Evolutionary conservation across 1,140 invertebrate genomes (phyloP), one percentile per base, ranked within the genome.

Genomic region (Polypedilum pembai): DNA sequence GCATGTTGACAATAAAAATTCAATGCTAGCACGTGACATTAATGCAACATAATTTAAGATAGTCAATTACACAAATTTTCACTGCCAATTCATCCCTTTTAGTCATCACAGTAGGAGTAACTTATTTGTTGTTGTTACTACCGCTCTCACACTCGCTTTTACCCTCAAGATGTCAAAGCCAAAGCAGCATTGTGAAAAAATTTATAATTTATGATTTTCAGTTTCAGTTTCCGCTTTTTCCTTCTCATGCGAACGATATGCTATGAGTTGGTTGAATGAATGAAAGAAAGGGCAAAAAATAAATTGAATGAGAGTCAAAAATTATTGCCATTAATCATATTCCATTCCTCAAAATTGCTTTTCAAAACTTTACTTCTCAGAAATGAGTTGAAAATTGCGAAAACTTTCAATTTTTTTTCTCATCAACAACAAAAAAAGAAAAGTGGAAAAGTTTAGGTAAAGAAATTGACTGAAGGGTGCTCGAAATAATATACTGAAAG

Each of bases 161-260:
- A 56, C 45, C 45, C 45, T 56, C 45, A 56, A 56, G 45, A 56
- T 56, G 45, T 56, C 45, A 56, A 56, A 56, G 45, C 45, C 45
- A 56, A 56, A n/a, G 45, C 24, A 33, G 24, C 5, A 33, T 12
- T 8, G 15, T 12, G 15, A 56, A 56, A 56, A 56, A 56, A n/a
- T 45, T 56, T 56, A n/a, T 56, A 56, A 56, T 56, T 56, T 56
- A 56, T 56, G 45, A 56, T 56, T 56, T 56, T 56, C 45, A 56
- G 45, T n/a, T 56, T 56, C 45, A 56, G 45, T 56, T 56, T 56
- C 45, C 45, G 45, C n/a, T 56, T 56, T 56, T 56, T 56, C 12
- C 15, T 56, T 56, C 45, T 56, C 45, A 56, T 15, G 15, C 10
- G n/a, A 12, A 56, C 45, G 45, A 12, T 56, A 56, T 56, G 45